These are phyloP conservation scores for Drosophila acutilabella DNA, from an alignment of 2,888 invertebrate genomes.

Conservation along the genomic window DNA sequence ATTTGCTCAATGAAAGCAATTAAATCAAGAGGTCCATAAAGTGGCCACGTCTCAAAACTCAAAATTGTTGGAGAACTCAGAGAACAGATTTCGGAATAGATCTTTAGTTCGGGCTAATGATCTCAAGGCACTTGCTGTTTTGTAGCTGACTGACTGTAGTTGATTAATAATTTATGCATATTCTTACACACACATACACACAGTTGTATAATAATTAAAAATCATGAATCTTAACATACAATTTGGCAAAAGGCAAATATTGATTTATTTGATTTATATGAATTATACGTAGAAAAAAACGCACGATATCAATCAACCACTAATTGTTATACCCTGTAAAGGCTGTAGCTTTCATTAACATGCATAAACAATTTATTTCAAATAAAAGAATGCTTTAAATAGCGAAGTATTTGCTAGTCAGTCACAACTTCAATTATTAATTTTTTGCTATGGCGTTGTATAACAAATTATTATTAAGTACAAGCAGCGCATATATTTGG, in stretches of 20 bases:
- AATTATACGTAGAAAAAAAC: constrained; percentile 10
- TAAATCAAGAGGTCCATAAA: constrained; percentile 64
- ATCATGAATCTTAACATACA: constrained; percentile 51
- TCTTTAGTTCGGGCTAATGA: constrained; percentile 47
- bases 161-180: constrained; percentile 60
- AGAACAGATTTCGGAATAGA: constrained; percentile 10
- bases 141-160: constrained; percentile 13
- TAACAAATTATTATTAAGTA: constrained; percentile 37
- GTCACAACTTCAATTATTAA: background rate
- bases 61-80: constrained; percentile 16
- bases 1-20: constrained; percentile 77
- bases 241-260: constrained; percentile 64
- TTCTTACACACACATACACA: constrained; percentile 1
- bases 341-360: background rate
- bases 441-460: constrained; percentile 45
- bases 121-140: constrained; percentile 42
- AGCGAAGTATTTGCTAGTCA: background rate
- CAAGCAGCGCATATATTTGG: constrained; percentile 45
- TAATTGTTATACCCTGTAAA: constrained; percentile 28
- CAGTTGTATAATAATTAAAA: constrained; percentile 44
- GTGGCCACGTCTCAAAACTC: constrained; percentile 49
- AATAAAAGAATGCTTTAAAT: constrained; percentile 7
- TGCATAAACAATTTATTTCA: background rate
- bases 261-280: constrained; percentile 56
- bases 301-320: constrained; percentile 8